phyloP scores from a whole-genome alignment of 2,113 vertebrate genomes.

The Zootoca vivipara region DNA sequence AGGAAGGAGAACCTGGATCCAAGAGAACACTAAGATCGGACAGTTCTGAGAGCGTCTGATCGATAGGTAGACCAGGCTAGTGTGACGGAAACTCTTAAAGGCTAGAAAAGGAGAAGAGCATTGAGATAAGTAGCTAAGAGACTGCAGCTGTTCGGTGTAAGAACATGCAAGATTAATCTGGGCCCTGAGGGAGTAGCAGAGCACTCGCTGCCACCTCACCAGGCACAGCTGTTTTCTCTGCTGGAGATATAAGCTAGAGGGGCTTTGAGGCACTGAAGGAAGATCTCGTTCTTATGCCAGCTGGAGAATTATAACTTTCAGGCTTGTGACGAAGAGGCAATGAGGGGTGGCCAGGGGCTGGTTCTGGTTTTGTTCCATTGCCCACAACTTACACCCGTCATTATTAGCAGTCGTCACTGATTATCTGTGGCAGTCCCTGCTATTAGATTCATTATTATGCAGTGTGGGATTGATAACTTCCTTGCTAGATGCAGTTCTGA shows the following conservation, averaged over 20 bases:
- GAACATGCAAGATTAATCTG: slow-evolving; percentile 18
- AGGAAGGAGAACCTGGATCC: too few relatives aligned
- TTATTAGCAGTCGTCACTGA: neutral
- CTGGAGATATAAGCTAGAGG: neutral
- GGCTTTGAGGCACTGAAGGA: neutral
- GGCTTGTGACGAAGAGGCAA: neutral
- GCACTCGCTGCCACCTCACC: neutral
- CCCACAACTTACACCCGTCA: neutral
- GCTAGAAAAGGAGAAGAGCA: neutral
- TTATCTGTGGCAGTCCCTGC: neutral
- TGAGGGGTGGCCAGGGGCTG: neutral
- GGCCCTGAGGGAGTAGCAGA: neutral
- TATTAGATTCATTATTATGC: neutral
- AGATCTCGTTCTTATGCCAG: neutral
- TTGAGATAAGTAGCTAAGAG: slow-evolving; percentile 9
- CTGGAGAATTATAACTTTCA: neutral
- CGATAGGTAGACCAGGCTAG: neutral
- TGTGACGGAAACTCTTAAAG: neutral
- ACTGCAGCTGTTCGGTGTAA: slow-evolving; percentile 2
- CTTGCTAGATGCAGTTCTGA: neutral
- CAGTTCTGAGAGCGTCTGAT: neutral
- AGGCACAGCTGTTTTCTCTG: slow-evolving; percentile 13
- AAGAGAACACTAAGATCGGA: neutral
- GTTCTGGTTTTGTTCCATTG: neutral
- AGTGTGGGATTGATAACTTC: neutral